Evolutionary conservation across 2,888 invertebrate genomes (phyloP), one percentile per base, ranked within the genome.

Genomic region (Lottia scabra): DNA sequence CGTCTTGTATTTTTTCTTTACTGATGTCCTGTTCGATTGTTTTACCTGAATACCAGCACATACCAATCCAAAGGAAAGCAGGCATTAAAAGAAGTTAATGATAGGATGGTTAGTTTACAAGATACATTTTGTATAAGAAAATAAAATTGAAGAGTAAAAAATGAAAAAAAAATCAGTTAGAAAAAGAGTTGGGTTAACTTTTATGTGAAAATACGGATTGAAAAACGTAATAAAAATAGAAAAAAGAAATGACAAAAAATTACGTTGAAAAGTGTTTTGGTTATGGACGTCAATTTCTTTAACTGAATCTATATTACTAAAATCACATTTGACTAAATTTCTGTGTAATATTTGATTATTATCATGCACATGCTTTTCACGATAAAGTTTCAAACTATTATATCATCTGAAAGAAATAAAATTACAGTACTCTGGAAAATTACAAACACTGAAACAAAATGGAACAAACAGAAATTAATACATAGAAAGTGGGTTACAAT

Each of bases 51-150:
- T 72, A 72, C 75, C 72, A 75, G 68, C 73, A 72, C 74, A 77
- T 63, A 66, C 78, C 76, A 74, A 75, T 77, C 78, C 80, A 77
- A 72, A 68, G 63, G 56, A 70, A 75, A 75, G 77, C 72, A 78
- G 64, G 78, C 78, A 76, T 77, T 77, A 72, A 78, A 76, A 77
- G 73, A 78, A 70, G 65, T 63, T 67, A 65, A 74, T 67, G 73
- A 67, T 68, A 45, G 65, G 63, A 46, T 65, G 62, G 73, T 73
- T 73, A 73, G 73, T 73, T 69, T 56, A 64, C 56, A 56, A 43
- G 65, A 62, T 43, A 65, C 23, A 62, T 13, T 45, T 27, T 38
- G 27, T 45, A 26, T 45, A 71, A 71, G 15, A n/a, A 56, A 67
- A 27, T 71, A 15, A 65, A 27, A 65, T 19, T 12, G 43, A n/a